Evolutionary conservation across 2,797 vertebrate genomes (phyloP), one percentile per base, ranked within the genome.

Genomic region (Gallinago solitaria): DNA sequence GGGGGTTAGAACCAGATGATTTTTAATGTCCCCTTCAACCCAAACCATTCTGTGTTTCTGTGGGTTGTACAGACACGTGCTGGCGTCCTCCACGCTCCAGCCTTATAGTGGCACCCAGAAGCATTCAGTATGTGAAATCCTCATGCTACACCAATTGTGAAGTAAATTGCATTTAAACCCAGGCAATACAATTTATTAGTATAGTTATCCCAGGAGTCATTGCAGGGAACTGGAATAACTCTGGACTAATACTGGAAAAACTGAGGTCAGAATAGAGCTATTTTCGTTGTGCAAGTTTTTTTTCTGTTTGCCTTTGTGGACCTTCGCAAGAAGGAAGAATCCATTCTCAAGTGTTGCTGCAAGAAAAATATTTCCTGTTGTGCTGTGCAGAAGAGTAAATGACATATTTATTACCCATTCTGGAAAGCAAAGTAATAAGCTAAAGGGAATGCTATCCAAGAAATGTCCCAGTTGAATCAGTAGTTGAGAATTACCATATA

Each of bases 1-100:
- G 27, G 50, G 27, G 9, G 27, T 51, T 51, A 27, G 50, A 51
- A 51, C 25, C 16, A 51, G 25, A 28, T 10, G 50, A 51, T 51
- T 17, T 51, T 51, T 51, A 28, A 51, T 27, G 16, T 28, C 27
- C 16, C 50, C 16, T 51, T 27, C 50, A 51, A 51, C 50, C 50
- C 27, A 51, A 51, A 28, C 50, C 27, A 51, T 28, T 27, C 27
- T 28, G 16, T 51, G 50, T 16, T 28, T 51, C 50, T 28, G 13
- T 51, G 50, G 18, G 57, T 76, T 18, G 45, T 14, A 17, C n/a
- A 56, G 51, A 47, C 74, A 21, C 27, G 16, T 17, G 68, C 27
- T 3, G 1, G 21, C 4, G 3, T 19, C 23, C 57, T 37, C 24
- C 23, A 9, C 12, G 0, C n/a, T 10, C 54, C 45, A 43, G 41